These are phyloP conservation scores for Cromileptes altivelis DNA, from an alignment of 2,113 vertebrate species.

Conservation along the genomic window DNA sequence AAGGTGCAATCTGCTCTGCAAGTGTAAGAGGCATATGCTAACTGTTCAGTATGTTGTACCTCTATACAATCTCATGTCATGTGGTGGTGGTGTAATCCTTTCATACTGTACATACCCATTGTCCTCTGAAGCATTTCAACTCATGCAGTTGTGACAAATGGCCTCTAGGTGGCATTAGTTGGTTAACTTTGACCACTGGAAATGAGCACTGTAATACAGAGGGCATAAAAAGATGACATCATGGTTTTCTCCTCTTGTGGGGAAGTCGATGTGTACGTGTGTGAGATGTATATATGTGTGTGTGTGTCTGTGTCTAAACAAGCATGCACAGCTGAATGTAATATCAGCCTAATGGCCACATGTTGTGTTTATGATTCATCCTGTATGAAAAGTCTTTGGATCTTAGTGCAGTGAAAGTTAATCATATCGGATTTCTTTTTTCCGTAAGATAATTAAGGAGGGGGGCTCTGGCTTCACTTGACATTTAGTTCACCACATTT, in stretches of 20 bases:
- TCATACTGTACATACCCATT: conserved; percentile 13
- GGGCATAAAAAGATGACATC: conserved; percentile 81
- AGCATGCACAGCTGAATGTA: conserved; percentile 57
- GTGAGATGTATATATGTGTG: conserved; percentile 24
- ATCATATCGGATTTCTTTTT: conserved; percentile 61
- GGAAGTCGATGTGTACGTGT: conserved; percentile 63
- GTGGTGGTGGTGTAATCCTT: conserved; percentile 30
- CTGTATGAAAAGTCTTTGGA: conserved; percentile 49
- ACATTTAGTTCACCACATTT: conserved; percentile 66
- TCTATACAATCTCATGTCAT: background rate
- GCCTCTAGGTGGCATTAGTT: conserved; percentile 77
- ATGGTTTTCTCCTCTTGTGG: conserved; percentile 77
- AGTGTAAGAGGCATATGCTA: too few species aligned
- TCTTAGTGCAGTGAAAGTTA: conserved; percentile 59
- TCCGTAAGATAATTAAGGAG: conserved; percentile 68
- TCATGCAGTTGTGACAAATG: conserved; percentile 44
- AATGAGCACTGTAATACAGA: conserved; percentile 64
- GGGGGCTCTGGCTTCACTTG: conserved; percentile 56
- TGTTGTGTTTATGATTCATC: conserved; percentile 65
- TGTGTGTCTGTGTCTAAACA: conserved; percentile 55
- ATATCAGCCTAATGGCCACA: conserved; percentile 62
- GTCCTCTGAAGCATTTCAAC: background rate
- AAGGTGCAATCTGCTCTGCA: background rate
- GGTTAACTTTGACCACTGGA: conserved; percentile 57
- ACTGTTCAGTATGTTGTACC: background rate